These are phyloP conservation scores for Sibirionetta formosa DNA, from an alignment of 2,797 vertebrate species.

Conservation along the genomic window DNA sequence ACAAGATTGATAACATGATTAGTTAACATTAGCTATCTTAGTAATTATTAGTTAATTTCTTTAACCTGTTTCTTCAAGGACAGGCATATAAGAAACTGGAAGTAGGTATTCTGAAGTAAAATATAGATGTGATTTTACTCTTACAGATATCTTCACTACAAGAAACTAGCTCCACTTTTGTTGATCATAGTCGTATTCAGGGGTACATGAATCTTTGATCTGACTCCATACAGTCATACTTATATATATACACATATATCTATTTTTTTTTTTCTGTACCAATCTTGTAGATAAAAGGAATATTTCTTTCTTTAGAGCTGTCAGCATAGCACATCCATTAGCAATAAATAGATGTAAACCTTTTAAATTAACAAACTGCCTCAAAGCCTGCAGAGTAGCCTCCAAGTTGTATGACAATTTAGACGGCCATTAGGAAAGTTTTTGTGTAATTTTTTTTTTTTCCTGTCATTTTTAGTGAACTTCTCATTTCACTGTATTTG, in stretches of 20 bases:
- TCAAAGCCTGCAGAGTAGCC: neutral
- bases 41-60: neutral
- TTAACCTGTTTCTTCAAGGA: neutral
- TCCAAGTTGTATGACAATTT: neutral
- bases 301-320: neutral
- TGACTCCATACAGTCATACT: neutral
- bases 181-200: neutral
- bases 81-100: neutral
- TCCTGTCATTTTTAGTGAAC: neutral
- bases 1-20: neutral
- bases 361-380: constrained; percentile 2
- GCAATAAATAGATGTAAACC: constrained; percentile 23
- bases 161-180: neutral
- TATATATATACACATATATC: neutral
- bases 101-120: neutral
- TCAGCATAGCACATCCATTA: neutral
- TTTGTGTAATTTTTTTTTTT: neutral
- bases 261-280: neutral
- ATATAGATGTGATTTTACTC: neutral
- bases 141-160: accelerated
- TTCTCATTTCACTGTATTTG: neutral
- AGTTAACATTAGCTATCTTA: neutral
- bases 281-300: neutral
- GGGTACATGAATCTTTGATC: neutral
- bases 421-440: neutral